These are phyloP conservation scores for Notechis scutatus DNA, from an alignment of 2,113 vertebrate species.

Conservation along the genomic window DNA sequence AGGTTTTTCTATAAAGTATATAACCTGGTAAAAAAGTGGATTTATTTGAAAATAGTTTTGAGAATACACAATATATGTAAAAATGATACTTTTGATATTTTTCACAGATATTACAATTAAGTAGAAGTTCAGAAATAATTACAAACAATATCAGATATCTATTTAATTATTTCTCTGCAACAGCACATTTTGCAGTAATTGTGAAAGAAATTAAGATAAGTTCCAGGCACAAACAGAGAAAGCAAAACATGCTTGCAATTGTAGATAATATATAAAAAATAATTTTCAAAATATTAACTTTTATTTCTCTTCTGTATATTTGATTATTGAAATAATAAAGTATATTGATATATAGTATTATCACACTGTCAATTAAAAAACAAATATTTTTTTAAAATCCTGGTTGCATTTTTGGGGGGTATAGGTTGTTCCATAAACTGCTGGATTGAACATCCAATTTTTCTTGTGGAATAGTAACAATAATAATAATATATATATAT, in stretches of 20 bases:
- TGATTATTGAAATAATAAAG: background rate
- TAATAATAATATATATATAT: background rate
- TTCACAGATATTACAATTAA: constrained; percentile 40
- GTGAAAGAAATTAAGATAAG: constrained; percentile 64
- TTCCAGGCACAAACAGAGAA: constrained; percentile 45
- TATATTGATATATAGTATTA: background rate
- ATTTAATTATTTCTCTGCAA: constrained; percentile 63
- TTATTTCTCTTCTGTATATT: background rate
- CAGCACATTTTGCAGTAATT: constrained; percentile 60
- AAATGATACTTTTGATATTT: background rate
- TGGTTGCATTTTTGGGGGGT: background rate
- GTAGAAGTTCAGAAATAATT: constrained; percentile 45
- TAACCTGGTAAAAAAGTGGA: constrained; percentile 41
- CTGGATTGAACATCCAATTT: background rate
- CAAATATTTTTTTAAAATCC: constrained; percentile 23
- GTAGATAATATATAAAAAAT: constrained; percentile 17
- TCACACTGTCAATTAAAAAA: background rate
- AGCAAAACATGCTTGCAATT: constrained; percentile 18
- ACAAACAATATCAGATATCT: constrained; percentile 52
- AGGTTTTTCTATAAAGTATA: constrained; percentile 38
- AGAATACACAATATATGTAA: constrained; percentile 6
- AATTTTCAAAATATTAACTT: background rate
- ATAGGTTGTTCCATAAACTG: accelerated
- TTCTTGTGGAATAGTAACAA: background rate
- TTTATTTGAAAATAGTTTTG: background rate